These are phyloP conservation scores for Poecilus cupreus DNA, from an alignment of 2,888 invertebrate species.

Conservation along the genomic window DNA sequence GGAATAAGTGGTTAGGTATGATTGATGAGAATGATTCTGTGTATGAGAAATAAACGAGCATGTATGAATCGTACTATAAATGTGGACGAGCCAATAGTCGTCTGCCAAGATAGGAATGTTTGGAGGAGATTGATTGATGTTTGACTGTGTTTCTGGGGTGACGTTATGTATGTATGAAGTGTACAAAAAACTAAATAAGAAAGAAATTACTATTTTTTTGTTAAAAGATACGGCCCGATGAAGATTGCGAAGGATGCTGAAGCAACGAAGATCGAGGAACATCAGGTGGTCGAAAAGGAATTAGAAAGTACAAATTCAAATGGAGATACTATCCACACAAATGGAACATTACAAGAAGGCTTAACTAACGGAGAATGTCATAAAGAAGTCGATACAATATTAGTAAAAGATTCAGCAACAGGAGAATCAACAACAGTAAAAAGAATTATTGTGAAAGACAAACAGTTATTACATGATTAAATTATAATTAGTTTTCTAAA, in stretches of 20 bases:
- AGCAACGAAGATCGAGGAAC: not conserved
- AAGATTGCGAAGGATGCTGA: slow-evolving; percentile 16
- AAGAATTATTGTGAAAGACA: slow-evolving; percentile 18
- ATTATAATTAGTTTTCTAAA: not conserved
- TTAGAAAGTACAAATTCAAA: not conserved
- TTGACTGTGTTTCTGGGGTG: too few species aligned
- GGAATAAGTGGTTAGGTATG: too few species aligned
- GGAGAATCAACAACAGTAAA: slow-evolving; percentile 3
- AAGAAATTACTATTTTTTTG: not conserved
- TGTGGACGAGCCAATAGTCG: too few species aligned
- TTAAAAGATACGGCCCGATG: slow-evolving; percentile 11
- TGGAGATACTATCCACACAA: not conserved
- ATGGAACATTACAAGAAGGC: not conserved
- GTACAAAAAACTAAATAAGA: too few species aligned
- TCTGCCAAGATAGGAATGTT: too few species aligned
- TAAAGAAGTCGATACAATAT: not conserved
- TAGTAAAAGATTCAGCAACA: not conserved
- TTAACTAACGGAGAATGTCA: not conserved
- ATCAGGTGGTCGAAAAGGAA: not conserved
- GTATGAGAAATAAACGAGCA: too few species aligned
- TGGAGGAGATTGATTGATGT: too few species aligned
- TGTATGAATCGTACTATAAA: too few species aligned
- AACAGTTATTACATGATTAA: slow-evolving; percentile 3
- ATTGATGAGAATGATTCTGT: too few species aligned
- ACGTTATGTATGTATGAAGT: too few species aligned